phyloP scores from a whole-genome alignment of 2,888 invertebrate species.

The Automeris io region DNA sequence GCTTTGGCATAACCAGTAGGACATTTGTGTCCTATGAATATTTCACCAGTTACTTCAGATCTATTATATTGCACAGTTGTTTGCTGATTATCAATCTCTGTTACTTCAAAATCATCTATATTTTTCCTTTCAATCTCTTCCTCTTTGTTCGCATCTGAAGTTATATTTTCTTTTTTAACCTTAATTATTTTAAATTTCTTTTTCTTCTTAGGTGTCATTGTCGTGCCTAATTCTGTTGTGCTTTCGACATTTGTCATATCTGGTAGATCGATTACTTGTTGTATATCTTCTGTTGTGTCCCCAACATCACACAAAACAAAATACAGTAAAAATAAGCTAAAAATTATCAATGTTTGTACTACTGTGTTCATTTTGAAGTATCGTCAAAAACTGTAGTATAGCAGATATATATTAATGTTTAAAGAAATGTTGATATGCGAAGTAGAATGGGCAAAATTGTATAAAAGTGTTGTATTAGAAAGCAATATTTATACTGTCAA shows the following conservation, averaged over 20 bases:
- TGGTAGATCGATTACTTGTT: neutral
- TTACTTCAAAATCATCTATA: neutral
- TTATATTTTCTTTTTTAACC: neutral
- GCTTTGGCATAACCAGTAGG: constrained; percentile 2
- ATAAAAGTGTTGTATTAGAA: no score
- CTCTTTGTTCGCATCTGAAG: no score
- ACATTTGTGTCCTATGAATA: constrained; percentile 3
- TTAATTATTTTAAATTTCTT: neutral
- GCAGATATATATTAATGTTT: neutral
- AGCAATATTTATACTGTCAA: no score
- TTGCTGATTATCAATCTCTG: neutral
- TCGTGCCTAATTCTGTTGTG: neutral
- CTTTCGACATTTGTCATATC: neutral
- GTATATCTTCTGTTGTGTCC: neutral
- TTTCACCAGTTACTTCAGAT: neutral
- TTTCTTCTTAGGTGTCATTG: neutral
- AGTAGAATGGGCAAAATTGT: neutral
- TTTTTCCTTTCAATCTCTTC: neutral
- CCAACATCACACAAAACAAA: neutral
- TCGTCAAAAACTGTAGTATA: neutral
- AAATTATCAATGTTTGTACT: neutral
- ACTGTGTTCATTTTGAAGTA: neutral
- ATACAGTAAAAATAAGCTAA: neutral
- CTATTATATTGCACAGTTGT: neutral
- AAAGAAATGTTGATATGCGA: neutral